Conservation (phyloP, 2,888 invertebrate genomes). For the Melanchra persicariae region DNA sequence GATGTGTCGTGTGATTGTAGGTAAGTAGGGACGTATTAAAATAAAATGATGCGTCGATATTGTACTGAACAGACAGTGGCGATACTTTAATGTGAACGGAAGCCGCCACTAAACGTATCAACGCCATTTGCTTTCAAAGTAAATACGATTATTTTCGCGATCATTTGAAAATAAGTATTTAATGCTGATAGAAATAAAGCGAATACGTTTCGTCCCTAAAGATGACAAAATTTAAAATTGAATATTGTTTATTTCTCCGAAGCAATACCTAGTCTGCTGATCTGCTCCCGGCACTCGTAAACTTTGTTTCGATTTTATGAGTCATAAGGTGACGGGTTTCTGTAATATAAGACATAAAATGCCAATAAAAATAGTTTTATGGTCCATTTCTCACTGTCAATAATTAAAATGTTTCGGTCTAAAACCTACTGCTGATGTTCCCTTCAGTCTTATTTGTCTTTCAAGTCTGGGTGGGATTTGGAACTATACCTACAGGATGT, state of each 20-base stretch:
- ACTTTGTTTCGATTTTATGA: slow-evolving; percentile 48
- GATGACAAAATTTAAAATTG: slow-evolving; percentile 53
- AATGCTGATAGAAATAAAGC: slow-evolving; percentile 77
- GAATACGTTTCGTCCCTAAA: slow-evolving; percentile 48
- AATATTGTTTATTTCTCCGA: slow-evolving; percentile 44
- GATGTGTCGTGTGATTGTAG: slow-evolving; percentile 49
- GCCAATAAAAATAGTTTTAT: slow-evolving; percentile 53
- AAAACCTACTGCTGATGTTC: slow-evolving; percentile 12
- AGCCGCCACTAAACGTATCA: slow-evolving; percentile 84
- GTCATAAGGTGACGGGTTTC: slow-evolving; percentile 40
- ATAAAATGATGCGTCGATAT: slow-evolving; percentile 69
- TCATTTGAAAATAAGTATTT: slow-evolving; percentile 70
- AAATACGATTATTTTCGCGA: slow-evolving; percentile 84
- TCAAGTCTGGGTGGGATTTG: slow-evolving; percentile 9
- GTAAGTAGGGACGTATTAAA: slow-evolving; percentile 58
- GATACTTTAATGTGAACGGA: slow-evolving; percentile 81
- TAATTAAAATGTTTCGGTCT: slow-evolving; percentile 49
- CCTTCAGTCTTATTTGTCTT: slow-evolving; percentile 3
- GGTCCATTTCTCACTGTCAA: slow-evolving; percentile 43
- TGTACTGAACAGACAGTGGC: slow-evolving; percentile 65
- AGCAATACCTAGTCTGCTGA: slow-evolving; percentile 18
- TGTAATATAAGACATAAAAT: slow-evolving; percentile 54
- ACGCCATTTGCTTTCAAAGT: slow-evolving; percentile 83
- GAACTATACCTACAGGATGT: too few species aligned
- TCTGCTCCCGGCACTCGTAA: slow-evolving; percentile 30